Evolutionary conservation across 2,797 vertebrate species (phyloP).

Genomic region (Anabas testudineus): DNA sequence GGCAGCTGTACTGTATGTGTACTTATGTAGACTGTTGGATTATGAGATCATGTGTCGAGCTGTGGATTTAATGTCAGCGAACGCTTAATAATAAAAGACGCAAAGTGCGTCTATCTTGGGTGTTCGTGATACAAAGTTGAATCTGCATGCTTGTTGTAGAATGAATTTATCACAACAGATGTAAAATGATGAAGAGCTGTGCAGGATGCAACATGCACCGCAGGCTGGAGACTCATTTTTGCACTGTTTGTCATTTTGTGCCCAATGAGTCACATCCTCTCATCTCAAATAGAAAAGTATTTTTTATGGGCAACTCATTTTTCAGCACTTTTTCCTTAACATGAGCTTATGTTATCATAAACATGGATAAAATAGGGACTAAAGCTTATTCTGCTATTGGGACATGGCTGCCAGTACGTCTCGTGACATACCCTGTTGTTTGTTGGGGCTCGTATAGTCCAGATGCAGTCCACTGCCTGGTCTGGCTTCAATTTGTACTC

Average conservation of each 20-base stretch:
- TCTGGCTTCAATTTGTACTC: constrained; percentile 91
- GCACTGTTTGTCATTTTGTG: neutral
- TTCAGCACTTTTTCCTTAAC: neutral
- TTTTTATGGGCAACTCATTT: neutral
- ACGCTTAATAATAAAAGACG: neutral
- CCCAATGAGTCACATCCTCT: constrained; percentile 13
- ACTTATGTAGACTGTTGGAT: constrained; percentile 7
- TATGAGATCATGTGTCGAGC: constrained; percentile 7
- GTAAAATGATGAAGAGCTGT: neutral
- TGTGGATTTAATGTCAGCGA: neutral
- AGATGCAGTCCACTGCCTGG: constrained; percentile 96
- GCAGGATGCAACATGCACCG: constrained; percentile 6
- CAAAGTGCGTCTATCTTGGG: neutral
- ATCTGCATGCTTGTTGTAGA: neutral
- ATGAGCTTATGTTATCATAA: neutral
- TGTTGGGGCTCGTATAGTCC: constrained; percentile 93
- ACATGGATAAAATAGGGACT: neutral
- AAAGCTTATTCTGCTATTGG: neutral
- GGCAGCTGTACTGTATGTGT: neutral
- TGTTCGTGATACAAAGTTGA: constrained; percentile 5
- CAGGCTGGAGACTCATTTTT: constrained; percentile 23
- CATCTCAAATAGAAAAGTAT: neutral
- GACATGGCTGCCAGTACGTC: neutral
- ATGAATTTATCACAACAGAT: constrained; percentile 8
- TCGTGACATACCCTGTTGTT: constrained; percentile 87